Conservation (phyloP, 2,113 vertebrate species). For the Cochlearius cochlearius region DNA sequence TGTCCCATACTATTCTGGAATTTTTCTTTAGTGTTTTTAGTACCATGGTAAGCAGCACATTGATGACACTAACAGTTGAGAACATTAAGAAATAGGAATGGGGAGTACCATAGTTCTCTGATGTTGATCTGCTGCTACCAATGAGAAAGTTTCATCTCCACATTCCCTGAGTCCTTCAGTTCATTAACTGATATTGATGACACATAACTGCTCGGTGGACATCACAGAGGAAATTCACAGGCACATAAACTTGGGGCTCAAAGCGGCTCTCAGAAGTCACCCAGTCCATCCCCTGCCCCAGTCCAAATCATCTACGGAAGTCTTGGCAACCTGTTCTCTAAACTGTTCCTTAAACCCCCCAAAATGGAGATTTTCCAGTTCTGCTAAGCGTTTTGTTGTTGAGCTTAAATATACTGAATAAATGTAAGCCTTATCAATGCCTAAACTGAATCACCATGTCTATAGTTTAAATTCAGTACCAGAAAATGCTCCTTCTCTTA, state of each 20-base stretch:
- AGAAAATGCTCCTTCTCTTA: neutral
- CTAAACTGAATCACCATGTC: neutral
- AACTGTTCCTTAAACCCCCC: neutral
- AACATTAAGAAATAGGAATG: neutral
- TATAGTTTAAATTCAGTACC: neutral
- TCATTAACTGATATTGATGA: neutral
- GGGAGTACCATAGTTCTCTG: neutral
- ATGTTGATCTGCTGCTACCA: neutral
- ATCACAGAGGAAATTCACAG: neutral
- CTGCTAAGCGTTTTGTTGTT: neutral
- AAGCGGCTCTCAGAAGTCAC: neutral
- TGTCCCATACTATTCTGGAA: neutral
- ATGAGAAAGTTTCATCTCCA: neutral
- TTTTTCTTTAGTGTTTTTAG: neutral
- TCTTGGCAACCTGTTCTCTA: neutral
- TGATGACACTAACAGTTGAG: neutral
- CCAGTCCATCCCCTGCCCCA: neutral
- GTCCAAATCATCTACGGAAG: neutral
- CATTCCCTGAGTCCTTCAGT: neutral
- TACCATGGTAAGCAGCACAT: neutral
- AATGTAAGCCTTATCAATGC: neutral
- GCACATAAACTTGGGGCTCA: neutral
- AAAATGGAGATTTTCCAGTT: neutral
- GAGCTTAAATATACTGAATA: neutral
- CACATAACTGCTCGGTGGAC: neutral